These are phyloP conservation scores for Crax fasciolata DNA, from an alignment of 2,797 vertebrate species.

Conservation along the genomic window DNA sequence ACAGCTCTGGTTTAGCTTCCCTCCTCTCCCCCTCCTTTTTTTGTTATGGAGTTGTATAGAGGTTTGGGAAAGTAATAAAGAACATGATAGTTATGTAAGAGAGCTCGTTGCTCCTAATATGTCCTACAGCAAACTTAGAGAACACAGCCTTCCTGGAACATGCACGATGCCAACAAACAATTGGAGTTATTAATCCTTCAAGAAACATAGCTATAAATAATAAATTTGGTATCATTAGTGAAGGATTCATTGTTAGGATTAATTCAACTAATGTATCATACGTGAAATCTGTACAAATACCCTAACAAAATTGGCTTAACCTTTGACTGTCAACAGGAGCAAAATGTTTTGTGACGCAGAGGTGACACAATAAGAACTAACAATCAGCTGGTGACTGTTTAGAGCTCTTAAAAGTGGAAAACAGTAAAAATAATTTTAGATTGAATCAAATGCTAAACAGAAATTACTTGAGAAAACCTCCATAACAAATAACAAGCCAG, in stretches of 20 bases:
- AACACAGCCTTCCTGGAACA: background rate
- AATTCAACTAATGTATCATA: background rate
- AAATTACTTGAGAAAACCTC: background rate
- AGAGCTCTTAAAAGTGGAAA: background rate
- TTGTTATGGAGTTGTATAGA: background rate
- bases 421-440: background rate
- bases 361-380: background rate
- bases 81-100: background rate
- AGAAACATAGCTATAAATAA: background rate
- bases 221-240: background rate
- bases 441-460: background rate
- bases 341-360: background rate
- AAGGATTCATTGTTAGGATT: background rate
- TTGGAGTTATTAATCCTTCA: background rate
- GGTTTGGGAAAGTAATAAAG: background rate
- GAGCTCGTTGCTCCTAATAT: background rate
- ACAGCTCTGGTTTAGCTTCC: background rate
- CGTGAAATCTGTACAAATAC: background rate
- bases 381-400: background rate
- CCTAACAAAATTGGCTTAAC: background rate
- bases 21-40: background rate
- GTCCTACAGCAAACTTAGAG: background rate
- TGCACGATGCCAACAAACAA: background rate
- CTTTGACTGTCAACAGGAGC: background rate
- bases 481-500: background rate